Conservation (phyloP, 2,797 vertebrate species). For the Sebastolobus altivelis region DNA sequence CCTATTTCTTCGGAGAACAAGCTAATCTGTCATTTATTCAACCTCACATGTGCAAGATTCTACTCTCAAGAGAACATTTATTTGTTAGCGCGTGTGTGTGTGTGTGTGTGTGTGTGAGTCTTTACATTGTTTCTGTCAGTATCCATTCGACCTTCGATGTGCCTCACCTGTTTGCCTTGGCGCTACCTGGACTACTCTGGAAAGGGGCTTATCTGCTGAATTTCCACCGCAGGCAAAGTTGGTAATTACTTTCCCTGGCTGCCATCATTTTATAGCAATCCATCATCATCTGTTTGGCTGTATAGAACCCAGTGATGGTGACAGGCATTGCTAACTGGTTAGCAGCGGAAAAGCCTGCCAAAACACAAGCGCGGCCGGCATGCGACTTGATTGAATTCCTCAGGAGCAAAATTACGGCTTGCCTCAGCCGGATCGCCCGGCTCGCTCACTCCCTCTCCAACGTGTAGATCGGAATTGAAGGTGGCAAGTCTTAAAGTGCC, state of each 20-base stretch:
- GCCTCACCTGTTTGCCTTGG: conserved; percentile 71
- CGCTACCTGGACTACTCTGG: conserved; percentile 58
- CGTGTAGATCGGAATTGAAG: conserved; percentile 76
- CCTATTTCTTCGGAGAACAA: conserved; percentile 22
- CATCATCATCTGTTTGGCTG: conserved; percentile 73
- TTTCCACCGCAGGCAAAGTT: conserved; percentile 81
- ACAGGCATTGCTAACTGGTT: conserved; percentile 75
- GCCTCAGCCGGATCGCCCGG: conserved; percentile 40
- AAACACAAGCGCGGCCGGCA: conserved; percentile 48
- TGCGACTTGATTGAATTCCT: conserved; percentile 74
- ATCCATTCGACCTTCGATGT: conserved; percentile 76
- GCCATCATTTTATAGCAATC: conserved; percentile 78
- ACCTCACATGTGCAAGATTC: background rate
- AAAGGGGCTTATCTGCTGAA: conserved; percentile 77
- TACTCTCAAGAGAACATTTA: conserved; percentile 25
- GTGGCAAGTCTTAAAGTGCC: conserved; percentile 79
- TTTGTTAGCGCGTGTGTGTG: background rate
- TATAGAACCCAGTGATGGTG: conserved; percentile 52
- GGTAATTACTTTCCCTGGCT: conserved; percentile 80
- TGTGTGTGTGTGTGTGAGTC: conserved; percentile 22
- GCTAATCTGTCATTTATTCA: conserved; percentile 15
- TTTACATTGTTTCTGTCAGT: conserved; percentile 64
- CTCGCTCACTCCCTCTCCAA: conserved; percentile 28
- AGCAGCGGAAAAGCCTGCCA: conserved; percentile 60
- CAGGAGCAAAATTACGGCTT: conserved; percentile 74